Evolutionary conservation across 2,888 invertebrate genomes (phyloP).

Genomic region (Zelleria hepariella): DNA sequence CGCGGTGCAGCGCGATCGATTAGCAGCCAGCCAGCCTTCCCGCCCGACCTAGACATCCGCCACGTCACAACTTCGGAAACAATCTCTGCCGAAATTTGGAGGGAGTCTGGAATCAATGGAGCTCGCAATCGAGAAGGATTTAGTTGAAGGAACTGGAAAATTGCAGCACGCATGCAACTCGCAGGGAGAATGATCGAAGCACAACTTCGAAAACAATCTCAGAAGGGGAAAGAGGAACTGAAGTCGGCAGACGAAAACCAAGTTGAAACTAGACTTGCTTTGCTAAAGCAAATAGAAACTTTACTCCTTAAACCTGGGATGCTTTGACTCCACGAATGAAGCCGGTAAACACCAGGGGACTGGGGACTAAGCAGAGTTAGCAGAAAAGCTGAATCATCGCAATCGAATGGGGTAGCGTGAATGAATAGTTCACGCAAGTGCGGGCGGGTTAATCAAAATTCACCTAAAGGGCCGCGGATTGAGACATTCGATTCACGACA

Average conservation of each 20-base stretch:
- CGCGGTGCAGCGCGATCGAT: constrained; percentile 58
- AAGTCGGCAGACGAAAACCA: too few species aligned
- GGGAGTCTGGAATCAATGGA: not conserved
- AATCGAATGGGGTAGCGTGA: not conserved
- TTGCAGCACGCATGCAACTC: not conserved
- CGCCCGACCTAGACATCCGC: constrained; percentile 13
- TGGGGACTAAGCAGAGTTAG: not conserved
- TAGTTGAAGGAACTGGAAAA: not conserved
- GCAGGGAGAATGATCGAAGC: too few species aligned
- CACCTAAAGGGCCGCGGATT: not conserved
- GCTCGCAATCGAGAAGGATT: not conserved
- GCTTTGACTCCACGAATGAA: not conserved
- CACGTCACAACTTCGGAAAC: not conserved
- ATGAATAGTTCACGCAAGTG: not conserved
- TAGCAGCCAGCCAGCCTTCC: constrained; percentile 48
- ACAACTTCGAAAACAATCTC: too few species aligned
- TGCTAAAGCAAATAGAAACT: too few species aligned
- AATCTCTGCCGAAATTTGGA: not conserved
- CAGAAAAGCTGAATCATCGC: not conserved
- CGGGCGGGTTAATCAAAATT: not conserved
- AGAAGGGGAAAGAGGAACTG: too few species aligned
- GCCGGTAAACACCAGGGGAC: not conserved
- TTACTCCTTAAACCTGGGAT: not conserved
- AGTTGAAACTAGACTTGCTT: too few species aligned
- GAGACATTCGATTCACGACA: not conserved